phyloP scores from a whole-genome alignment of 1,140 invertebrate species.

The Solenopsis invicta region DNA sequence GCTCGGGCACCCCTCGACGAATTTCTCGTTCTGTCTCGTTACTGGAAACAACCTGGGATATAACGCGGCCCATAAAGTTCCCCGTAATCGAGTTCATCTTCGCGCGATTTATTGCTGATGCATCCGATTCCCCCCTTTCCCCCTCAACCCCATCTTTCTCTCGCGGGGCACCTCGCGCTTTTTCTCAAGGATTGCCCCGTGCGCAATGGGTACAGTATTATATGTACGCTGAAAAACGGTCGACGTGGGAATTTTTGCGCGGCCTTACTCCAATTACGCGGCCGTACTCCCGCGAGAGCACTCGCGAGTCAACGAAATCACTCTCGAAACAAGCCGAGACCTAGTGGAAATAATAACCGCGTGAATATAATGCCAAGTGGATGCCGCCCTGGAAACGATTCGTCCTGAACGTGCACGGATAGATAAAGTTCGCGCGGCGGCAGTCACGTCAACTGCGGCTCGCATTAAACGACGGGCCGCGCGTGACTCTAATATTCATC shows the following conservation, averaged over 20 bases:
- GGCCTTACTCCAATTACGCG: conserved; percentile 2
- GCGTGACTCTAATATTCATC: conserved; percentile 57
- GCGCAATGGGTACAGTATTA: neutral
- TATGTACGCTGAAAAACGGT: conserved; percentile 27
- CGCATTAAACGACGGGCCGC: conserved; percentile 43
- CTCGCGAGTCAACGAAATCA: neutral
- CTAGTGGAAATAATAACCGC: conserved; percentile 12
- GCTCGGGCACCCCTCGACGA: neutral
- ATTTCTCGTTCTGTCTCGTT: conserved; percentile 51
- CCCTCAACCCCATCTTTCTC: neutral
- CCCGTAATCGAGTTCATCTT: conserved; percentile 53
- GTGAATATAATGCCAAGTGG: neutral
- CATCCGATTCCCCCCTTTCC: neutral
- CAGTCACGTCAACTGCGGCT: conserved; percentile 17
- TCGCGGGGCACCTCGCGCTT: neutral
- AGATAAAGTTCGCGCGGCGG: conserved; percentile 25
- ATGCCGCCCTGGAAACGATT: conserved; percentile 8
- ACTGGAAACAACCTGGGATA: conserved; percentile 17
- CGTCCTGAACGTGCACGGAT: neutral
- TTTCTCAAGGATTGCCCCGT: conserved; percentile 5
- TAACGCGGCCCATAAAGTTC: conserved; percentile 44
- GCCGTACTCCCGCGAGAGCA: no score
- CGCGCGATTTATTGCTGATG: conserved; percentile 45
- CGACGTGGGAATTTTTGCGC: conserved; percentile 17
- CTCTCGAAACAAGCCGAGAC: conserved; percentile 13